Evolutionary conservation across 2,888 invertebrate genomes (phyloP).

Genomic region (Esperia sulphurella): DNA sequence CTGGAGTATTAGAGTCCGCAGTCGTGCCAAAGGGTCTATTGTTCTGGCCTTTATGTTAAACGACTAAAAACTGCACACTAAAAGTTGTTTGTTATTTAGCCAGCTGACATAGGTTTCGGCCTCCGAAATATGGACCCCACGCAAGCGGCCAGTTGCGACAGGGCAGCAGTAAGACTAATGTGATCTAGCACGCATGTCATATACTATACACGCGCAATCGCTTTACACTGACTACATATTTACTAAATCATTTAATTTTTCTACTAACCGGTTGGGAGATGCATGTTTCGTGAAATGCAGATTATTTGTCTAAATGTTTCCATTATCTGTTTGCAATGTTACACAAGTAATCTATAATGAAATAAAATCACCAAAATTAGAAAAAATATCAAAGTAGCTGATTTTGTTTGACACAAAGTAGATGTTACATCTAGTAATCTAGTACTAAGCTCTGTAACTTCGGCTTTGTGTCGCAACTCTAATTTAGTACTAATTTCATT

Average conservation of each 20-base stretch:
- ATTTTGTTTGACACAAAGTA: slow-evolving; percentile 5
- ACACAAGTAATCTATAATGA: slow-evolving; percentile 7
- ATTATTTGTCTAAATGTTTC: neutral
- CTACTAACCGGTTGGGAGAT: slow-evolving; percentile 4
- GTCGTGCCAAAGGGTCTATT: slow-evolving; percentile 16
- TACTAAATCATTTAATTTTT: neutral
- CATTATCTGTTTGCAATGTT: slow-evolving; percentile 2
- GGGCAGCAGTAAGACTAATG: slow-evolving; percentile 66
- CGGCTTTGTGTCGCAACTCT: neutral
- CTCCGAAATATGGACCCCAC: slow-evolving; percentile 66
- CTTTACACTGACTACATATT: neutral
- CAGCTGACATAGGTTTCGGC: slow-evolving; percentile 66
- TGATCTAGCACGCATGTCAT: slow-evolving; percentile 45
- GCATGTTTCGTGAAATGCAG: slow-evolving; percentile 3
- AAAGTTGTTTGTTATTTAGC: slow-evolving; percentile 55
- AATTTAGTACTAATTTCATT: slow-evolving; percentile 7
- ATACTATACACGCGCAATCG: neutral
- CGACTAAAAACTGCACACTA: slow-evolving; percentile 18
- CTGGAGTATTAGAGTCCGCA: neutral
- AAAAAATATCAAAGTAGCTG: neutral
- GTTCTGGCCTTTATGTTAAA: slow-evolving; percentile 27
- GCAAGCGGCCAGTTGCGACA: slow-evolving; percentile 63
- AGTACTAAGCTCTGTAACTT: neutral
- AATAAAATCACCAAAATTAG: neutral
- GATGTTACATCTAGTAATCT: neutral